phyloP scores from a whole-genome alignment of 2,797 vertebrate genomes.

The Eospalax fontanierii region DNA sequence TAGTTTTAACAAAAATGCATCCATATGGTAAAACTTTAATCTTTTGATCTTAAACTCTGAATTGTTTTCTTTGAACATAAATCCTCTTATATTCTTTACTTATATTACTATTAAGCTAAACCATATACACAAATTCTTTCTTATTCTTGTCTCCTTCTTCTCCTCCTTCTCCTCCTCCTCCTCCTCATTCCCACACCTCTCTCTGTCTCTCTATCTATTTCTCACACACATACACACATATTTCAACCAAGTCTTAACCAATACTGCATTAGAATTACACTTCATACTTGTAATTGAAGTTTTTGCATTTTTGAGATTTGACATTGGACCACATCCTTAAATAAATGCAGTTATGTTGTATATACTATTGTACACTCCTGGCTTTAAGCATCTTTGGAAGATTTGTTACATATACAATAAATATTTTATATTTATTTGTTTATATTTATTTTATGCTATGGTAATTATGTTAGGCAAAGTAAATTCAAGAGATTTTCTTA shows the following conservation, averaged over 20 bases:
- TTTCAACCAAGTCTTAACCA: neutral
- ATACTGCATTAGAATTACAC: too few relatives aligned
- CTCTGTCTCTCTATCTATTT: neutral
- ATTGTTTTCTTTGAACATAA: conserved; percentile 4
- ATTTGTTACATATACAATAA: too few relatives aligned
- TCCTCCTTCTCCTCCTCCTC: neutral
- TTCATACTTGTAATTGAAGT: too few relatives aligned
- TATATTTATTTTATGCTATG: too few relatives aligned
- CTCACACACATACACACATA: neutral
- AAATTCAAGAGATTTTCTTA: too few relatives aligned
- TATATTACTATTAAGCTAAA: conserved; percentile 31
- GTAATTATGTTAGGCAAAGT: too few relatives aligned
- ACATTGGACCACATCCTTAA: too few relatives aligned
- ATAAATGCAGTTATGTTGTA: too few relatives aligned
- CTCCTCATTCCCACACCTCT: neutral
- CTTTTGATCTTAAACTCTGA: conserved; percentile 10
- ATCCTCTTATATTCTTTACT: neutral
- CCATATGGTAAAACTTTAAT: conserved; percentile 56
- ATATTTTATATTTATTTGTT: too few relatives aligned
- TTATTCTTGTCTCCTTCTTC: neutral
- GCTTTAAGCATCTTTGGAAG: too few relatives aligned
- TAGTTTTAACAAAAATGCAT: conserved; percentile 26
- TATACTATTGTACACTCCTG: too few relatives aligned
- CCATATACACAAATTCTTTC: neutral
- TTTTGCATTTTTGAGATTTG: too few relatives aligned